Evolutionary conservation across 2,113 vertebrate species (phyloP).

Genomic region (Martes martes): DNA sequence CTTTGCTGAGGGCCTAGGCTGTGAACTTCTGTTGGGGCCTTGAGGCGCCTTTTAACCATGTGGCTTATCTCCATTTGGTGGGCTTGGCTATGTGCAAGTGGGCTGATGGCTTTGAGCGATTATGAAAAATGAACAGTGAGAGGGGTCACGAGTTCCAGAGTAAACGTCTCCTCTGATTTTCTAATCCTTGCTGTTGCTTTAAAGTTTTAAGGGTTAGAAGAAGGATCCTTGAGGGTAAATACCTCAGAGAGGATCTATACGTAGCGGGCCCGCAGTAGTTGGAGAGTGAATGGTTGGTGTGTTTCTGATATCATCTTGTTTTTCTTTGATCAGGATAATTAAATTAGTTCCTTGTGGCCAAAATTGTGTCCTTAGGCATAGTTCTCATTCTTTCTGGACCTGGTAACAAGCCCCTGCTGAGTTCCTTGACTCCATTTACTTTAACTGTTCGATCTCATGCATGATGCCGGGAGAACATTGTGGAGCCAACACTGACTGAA

Average conservation of each 20-base stretch:
- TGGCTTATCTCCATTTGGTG: background rate
- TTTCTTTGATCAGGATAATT: background rate
- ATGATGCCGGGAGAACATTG: background rate
- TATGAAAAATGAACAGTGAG: background rate
- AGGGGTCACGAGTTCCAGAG: background rate
- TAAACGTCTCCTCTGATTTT: background rate
- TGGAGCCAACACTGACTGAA: background rate
- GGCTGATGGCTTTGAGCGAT: background rate
- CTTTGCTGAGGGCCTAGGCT: background rate
- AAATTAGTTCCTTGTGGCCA: background rate
- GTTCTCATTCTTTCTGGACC: background rate
- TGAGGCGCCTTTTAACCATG: background rate
- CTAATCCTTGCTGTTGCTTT: background rate
- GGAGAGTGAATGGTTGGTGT: background rate
- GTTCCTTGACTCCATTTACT: background rate
- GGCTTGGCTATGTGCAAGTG: background rate
- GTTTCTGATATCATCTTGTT: background rate
- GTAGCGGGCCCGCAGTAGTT: background rate
- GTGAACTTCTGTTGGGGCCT: background rate
- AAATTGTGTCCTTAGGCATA: background rate
- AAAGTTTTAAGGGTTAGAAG: background rate
- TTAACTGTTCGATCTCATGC: constrained; percentile 4
- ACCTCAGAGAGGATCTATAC: background rate
- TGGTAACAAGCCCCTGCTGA: background rate
- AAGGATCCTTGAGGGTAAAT: background rate